phyloP scores from a whole-genome alignment of 2,797 vertebrate genomes.

The Coracias cyanogaster region DNA sequence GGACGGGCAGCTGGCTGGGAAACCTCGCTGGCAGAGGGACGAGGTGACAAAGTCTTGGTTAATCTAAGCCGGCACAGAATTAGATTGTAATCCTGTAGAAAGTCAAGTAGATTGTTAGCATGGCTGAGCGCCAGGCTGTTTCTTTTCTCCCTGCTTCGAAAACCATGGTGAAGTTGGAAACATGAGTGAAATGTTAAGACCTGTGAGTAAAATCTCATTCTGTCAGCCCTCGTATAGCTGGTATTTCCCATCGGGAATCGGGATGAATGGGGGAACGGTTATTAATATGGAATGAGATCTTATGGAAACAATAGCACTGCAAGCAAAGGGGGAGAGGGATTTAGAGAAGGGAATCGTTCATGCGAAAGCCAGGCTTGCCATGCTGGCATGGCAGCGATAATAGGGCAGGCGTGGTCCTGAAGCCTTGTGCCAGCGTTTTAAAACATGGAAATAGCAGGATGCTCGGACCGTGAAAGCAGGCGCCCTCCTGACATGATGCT shows the following conservation, averaged over 20 bases:
- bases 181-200: conserved; percentile 1
- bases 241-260: conserved; percentile 6
- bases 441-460: background rate
- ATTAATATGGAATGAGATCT: conserved; percentile 35
- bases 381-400: background rate
- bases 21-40: background rate
- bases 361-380: background rate
- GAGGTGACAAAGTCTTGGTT: background rate
- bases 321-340: background rate
- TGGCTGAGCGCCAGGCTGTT: background rate
- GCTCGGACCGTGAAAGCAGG: background rate
- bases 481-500: background rate
- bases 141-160: background rate
- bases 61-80: background rate
- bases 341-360: conserved; percentile 1
- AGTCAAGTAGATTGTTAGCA: background rate
- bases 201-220: background rate
- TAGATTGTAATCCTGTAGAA: background rate
- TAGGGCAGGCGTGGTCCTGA: background rate
- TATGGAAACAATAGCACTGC: background rate
- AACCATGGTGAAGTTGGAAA: background rate
- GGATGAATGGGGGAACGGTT: background rate
- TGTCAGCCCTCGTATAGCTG: background rate
- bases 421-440: background rate
- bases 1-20: background rate